phyloP scores from a whole-genome alignment of 2,888 invertebrate species.

The Torymus texanus region DNA sequence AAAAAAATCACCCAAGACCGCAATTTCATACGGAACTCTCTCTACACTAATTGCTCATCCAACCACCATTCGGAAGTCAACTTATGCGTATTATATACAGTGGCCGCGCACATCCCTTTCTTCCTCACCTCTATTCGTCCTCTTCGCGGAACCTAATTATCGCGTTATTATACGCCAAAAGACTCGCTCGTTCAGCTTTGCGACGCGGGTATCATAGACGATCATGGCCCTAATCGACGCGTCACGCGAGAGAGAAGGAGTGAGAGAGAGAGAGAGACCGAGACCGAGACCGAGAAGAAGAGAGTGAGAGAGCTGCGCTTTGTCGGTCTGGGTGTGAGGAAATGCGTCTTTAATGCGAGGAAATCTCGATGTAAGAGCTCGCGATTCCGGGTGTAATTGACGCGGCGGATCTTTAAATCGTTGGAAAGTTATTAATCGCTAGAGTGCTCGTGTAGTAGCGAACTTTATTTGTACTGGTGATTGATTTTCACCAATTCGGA shows the following conservation, averaged over 20 bases:
- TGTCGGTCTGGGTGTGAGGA: constrained; percentile 20
- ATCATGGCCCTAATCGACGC: constrained; percentile 35
- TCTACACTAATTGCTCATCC: too few relatives aligned
- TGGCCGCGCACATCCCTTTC: not conserved
- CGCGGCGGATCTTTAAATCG: not conserved
- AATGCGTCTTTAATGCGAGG: constrained; percentile 37
- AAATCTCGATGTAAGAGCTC: constrained; percentile 25
- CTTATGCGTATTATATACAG: too few relatives aligned
- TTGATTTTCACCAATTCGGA: too few relatives aligned
- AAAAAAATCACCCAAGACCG: too few relatives aligned
- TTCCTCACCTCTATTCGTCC: not conserved
- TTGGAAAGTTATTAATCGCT: constrained; percentile 12
- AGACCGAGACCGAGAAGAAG: too few relatives aligned
- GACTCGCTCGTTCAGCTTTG: constrained; percentile 63
- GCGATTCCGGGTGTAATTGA: not conserved
- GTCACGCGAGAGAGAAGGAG: too few relatives aligned
- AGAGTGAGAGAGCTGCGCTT: not conserved
- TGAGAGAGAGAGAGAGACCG: too few relatives aligned
- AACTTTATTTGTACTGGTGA: not conserved
- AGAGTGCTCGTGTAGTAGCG: not conserved
- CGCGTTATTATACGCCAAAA: constrained; percentile 61
- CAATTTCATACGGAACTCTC: too few relatives aligned
- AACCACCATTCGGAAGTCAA: too few relatives aligned
- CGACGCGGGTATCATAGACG: constrained; percentile 10
- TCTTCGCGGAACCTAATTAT: constrained; percentile 67